Evolutionary conservation across 1,140 invertebrate genomes (phyloP), one percentile per base, ranked within the genome.

Genomic region (Helicoverpa zea): DNA sequence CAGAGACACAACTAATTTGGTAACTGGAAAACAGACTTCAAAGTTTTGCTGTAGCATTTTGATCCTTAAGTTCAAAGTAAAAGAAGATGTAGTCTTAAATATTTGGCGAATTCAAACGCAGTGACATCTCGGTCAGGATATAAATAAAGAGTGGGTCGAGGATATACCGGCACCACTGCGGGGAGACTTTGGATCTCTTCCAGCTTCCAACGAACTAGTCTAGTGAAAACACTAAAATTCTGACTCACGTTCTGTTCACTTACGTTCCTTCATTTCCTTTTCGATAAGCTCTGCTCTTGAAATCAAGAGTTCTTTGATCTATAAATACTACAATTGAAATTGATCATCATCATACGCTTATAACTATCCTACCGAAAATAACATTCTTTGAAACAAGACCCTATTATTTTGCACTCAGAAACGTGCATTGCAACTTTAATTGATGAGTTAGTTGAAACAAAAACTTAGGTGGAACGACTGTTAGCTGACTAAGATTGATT

Each of bases 141-240:
- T 83, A 84, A 80, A 84, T 80, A 80, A 51, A 83, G 12, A 82
- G 64, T 84, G 76, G 79, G 81, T 82, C 78, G 83, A 82, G 68
- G 80, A 81, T 84, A 83, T 73, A 59, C 78, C 66, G 59, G 61
- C 3, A 29, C 16, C 23, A 52, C 70, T 18, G 56, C 23, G 14
- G 43, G 58, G 63, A 64, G 56, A 74, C 59, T 54, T 86, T 84
- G 83, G 85, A 84, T 72, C 72, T 35, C 66, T 64, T 83, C 83
- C 85, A 86, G 78, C n/a, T 80, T 70, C 56, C 75, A 73, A 72
- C 59, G 78, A 81, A 10, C 35, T 29, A 76, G 59, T 76, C 73
- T 76, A 49, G 73, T 51, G 73, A 76, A 76, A 54, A 52, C 18
- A 76, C 70, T 73, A 29, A 47, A 56, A 35, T 12, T 58, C 30